These are phyloP conservation scores for Asobara japonica DNA, from an alignment of 1,140 invertebrate species.

Conservation along the genomic window DNA sequence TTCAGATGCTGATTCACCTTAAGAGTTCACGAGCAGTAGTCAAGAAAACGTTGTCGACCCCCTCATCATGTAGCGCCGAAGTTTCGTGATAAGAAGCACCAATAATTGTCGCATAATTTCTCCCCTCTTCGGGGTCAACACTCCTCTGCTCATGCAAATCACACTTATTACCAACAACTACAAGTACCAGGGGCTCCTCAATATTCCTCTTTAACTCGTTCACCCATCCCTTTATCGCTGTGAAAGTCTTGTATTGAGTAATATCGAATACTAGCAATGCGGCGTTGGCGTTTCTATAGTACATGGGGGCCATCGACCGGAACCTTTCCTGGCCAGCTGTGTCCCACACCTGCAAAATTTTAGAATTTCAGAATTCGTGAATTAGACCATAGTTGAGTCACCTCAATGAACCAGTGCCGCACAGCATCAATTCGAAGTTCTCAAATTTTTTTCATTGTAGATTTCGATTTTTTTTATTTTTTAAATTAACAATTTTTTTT, in stretches of 20 bases:
- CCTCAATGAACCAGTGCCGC: too few relatives aligned
- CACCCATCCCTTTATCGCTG: constrained; percentile 82
- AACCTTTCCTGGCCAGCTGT: constrained; percentile 85
- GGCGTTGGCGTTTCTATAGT: constrained; percentile 90
- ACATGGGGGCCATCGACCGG: constrained; percentile 90
- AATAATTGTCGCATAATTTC: constrained; percentile 81
- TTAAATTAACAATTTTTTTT: too few relatives aligned
- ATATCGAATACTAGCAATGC: constrained; percentile 90
- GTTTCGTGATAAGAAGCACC: constrained; percentile 86
- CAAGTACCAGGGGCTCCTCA: constrained; percentile 78
- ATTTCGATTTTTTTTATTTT: too few relatives aligned
- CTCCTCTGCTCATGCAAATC: constrained; percentile 76
- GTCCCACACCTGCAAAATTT: constrained; percentile 94
- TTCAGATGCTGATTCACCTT: too few relatives aligned
- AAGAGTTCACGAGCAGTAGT: constrained; percentile 72
- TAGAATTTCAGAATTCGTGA: too few relatives aligned
- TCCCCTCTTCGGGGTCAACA: constrained; percentile 76
- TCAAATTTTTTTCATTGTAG: too few relatives aligned
- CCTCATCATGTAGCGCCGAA: constrained; percentile 81
- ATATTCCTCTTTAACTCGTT: constrained; percentile 82
- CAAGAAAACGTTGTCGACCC: constrained; percentile 76
- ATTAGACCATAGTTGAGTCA: too few relatives aligned
- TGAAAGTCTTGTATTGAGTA: constrained; percentile 77
- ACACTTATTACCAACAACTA: constrained; percentile 87
- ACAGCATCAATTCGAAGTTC: too few relatives aligned